These are phyloP conservation scores for Ephestia elutella DNA, from an alignment of 1,140 invertebrate genomes.

Conservation along the genomic window DNA sequence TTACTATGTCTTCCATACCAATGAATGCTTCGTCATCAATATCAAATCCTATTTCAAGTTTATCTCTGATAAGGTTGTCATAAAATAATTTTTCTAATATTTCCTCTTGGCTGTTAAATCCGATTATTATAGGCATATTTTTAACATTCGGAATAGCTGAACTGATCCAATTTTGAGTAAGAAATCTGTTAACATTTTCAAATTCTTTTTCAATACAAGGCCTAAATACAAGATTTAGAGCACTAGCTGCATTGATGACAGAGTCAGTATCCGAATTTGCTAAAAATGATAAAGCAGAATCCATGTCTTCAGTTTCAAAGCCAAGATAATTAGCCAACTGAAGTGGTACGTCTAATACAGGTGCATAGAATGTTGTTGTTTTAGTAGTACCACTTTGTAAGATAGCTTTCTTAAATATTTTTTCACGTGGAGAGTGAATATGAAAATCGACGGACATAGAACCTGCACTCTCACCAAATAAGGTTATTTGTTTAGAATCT, in stretches of 20 bases:
- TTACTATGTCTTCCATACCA: constrained; percentile 6
- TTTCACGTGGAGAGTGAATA: constrained; percentile 21
- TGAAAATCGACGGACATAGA: constrained; percentile 43
- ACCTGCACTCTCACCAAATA: constrained; percentile 80
- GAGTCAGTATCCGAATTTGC: constrained; percentile 9
- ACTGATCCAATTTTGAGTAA: constrained; percentile 11
- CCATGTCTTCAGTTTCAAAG: constrained; percentile 13
- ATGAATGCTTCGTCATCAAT: constrained; percentile 11
- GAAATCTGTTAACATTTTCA: constrained; percentile 15
- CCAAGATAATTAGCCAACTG: constrained; percentile 19
- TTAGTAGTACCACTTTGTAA: constrained; percentile 20
- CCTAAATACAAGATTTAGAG: constrained; percentile 11
- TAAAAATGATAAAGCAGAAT: constrained; percentile 20
- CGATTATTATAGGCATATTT: constrained; percentile 15
- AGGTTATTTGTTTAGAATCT: constrained; percentile 76
- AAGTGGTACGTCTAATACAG: constrained; percentile 7
- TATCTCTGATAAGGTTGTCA: constrained; percentile 3
- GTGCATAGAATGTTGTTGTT: not conserved
- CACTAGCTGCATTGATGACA: constrained; percentile 13
- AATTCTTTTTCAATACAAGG: constrained; percentile 24
- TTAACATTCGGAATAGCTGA: constrained; percentile 6
- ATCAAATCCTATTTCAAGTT: constrained; percentile 11
- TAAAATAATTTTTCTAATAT: not conserved
- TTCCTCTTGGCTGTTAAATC: constrained; percentile 8
- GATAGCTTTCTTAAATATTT: constrained; percentile 17